Base-by-base conservation (phyloP, 2,888 invertebrate species). In the Allygus modestus region DNA sequence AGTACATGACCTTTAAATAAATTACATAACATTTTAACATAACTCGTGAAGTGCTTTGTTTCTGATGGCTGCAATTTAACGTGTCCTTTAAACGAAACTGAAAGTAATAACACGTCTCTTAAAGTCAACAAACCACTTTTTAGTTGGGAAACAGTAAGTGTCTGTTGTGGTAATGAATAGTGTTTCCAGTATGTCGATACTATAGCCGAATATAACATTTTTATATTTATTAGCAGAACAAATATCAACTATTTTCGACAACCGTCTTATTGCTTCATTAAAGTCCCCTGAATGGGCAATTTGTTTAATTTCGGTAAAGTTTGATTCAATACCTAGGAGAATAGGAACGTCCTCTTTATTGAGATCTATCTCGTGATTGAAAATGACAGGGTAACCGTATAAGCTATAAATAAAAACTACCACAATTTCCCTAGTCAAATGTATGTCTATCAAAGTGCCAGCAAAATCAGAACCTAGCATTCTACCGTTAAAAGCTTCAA, bases 381-480 rank as follows among this genome's bases (percentile, higher is more conserved):
- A 65, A 15, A 15, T 28, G 31, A 2, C 31, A 28, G 65, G 28
- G 28, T 2, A 26, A 4, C 65, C 65, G n/a, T 65, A 5, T 11
- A 31, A 15, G 65, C 28, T 65, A 17, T 65, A 65, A 31, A 65
- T 65, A 26, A 65, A 65, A 31, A 65, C 15, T 7, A 65, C 65
- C 17, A 65, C 65, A 7, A 65, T 15, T 28, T 28, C 65, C 20
- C 65, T 65, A 7, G 65, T 28, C 31, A 65, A 65, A 1, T 9
- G 4, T 15, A 65, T 15, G 15, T 28, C 31, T 4, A 12, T 5
- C 28, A 65, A 65, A 15, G 28, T 15, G 0, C 65, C 65, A 28
- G 9, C 28, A 31, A n/a, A 9, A 31, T 65, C 15, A 9, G 12
- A 9, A 12, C 31, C 31, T 2, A 65, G 65, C 65, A 65, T 65